phyloP scores from a whole-genome alignment of 2,113 vertebrate genomes.

The Vulpes lagopus region DNA sequence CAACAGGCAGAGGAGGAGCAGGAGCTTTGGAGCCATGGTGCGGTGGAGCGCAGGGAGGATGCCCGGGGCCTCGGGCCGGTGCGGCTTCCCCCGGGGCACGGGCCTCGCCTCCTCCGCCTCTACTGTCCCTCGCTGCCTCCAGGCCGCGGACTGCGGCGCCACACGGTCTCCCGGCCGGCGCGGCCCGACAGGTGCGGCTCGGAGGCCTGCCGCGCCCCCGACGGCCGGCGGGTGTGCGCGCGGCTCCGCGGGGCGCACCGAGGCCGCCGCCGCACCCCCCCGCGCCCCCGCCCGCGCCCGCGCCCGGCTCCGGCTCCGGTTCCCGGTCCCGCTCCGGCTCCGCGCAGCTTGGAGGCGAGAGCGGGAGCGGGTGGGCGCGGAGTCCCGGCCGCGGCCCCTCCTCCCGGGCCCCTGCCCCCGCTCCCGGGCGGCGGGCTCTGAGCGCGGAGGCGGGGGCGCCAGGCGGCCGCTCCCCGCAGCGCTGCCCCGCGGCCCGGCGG shows the following conservation, averaged over 20 bases:
- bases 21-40: conserved; percentile 88
- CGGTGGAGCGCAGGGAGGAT: not conserved
- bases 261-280: not conserved
- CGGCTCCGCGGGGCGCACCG: conserved; percentile 32
- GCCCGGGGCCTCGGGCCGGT: conserved; percentile 45
- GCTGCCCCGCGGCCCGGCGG: not conserved
- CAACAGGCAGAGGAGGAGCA: conserved; percentile 90
- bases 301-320: not conserved
- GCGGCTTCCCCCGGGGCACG: not conserved
- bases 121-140: not conserved
- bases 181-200: not conserved
- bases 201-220: conserved; percentile 51
- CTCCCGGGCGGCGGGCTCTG: not conserved
- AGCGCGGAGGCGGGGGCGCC: not conserved
- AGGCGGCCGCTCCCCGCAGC: not conserved
- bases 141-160: not conserved
- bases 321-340: not conserved
- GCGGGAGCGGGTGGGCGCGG: not conserved
- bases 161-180: not conserved
- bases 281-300: conserved; percentile 7
- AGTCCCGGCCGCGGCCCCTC: not conserved
- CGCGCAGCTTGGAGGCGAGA: not conserved
- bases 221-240: conserved; percentile 41
- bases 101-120: not conserved
- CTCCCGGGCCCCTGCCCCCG: conserved; percentile 59